Conservation (phyloP, 2,888 invertebrate species). For the Eupithecia vulgata region DNA sequence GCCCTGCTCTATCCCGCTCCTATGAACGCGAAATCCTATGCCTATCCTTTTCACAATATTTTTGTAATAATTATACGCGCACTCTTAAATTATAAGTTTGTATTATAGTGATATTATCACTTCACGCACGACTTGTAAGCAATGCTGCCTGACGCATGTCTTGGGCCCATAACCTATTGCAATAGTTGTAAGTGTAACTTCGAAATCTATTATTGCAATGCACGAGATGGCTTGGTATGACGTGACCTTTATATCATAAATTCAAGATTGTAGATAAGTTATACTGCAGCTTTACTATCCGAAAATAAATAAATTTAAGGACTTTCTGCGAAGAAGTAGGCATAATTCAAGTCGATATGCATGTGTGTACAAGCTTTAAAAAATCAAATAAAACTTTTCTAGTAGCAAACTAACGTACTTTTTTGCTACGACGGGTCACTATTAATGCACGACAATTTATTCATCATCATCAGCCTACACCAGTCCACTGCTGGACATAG, state of each 20-base stretch:
- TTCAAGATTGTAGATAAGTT: neutral
- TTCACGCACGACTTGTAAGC: slow-evolving; percentile 20
- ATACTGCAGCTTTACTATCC: neutral
- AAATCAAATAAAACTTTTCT: neutral
- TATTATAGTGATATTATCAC: slow-evolving; percentile 21
- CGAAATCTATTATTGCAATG: neutral
- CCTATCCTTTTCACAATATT: too few relatives aligned
- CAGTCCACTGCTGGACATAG: too few relatives aligned
- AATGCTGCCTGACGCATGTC: slow-evolving; percentile 10
- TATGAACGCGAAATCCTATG: too few relatives aligned
- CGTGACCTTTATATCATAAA: neutral
- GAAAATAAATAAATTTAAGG: neutral
- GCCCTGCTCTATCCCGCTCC: too few relatives aligned
- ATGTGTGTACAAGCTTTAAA: neutral
- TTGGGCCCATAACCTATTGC: slow-evolving; percentile 20
- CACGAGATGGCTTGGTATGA: neutral
- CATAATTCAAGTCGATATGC: neutral
- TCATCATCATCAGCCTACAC: too few relatives aligned
- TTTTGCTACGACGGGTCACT: too few relatives aligned
- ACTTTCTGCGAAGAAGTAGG: neutral
- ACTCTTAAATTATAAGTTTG: neutral
- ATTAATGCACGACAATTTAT: too few relatives aligned
- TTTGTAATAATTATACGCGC: too few relatives aligned
- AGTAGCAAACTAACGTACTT: too few relatives aligned
- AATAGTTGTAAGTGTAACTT: slow-evolving; percentile 7